Base-by-base conservation (phyloP, 2,888 invertebrate genomes). In the Gastracanthus pulcherrimus region DNA sequence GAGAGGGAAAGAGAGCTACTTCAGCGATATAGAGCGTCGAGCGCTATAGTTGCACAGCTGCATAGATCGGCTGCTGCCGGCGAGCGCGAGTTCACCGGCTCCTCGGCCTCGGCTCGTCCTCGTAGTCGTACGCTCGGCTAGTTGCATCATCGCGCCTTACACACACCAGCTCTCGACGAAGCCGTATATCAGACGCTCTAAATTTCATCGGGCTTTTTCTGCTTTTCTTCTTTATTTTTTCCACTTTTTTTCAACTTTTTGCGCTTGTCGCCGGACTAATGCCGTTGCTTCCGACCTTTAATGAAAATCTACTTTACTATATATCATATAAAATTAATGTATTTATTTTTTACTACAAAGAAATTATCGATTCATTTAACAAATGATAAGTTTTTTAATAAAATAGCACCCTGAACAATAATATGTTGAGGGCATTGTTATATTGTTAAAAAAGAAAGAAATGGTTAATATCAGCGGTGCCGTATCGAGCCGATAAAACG, bases 11-110 rank as follows among this genome's bases (percentile, higher is more conserved):
- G n/a, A n/a, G n/a, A n/a, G n/a, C n/a, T n/a, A n/a, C n/a, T n/a
- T n/a, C n/a, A n/a, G n/a, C 45, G 45, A 45, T 45, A 45, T 45
- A 45, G 2, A 41, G 41, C 11, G 62, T 11, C 0, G 13, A 13
- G 34, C n/a, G 3, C 16, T 36, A 3, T 55, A 55, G 19, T n/a
- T 9, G 34, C 51, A 29, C 51, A 29, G 70, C 34, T 41, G 38
- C 45, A 26, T 36, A 38, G 5, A 19, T 55, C 9, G n/a, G n/a
- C n/a, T n/a, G 45, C 34, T n/a, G 36, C 34, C n/a, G n/a, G 29
- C 26, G 82, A 5, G 29, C 69, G 9, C 19, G 76, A 51, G 75
- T 76, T 76, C 75, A 76, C 51, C 66, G 75, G 26, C 64, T 64
- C 62, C 64, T 64, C 62, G 66, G 58, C 41, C 71, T 60, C 76